Evolutionary conservation across 2,113 vertebrate species (phyloP).

Genomic region (Riparia riparia): DNA sequence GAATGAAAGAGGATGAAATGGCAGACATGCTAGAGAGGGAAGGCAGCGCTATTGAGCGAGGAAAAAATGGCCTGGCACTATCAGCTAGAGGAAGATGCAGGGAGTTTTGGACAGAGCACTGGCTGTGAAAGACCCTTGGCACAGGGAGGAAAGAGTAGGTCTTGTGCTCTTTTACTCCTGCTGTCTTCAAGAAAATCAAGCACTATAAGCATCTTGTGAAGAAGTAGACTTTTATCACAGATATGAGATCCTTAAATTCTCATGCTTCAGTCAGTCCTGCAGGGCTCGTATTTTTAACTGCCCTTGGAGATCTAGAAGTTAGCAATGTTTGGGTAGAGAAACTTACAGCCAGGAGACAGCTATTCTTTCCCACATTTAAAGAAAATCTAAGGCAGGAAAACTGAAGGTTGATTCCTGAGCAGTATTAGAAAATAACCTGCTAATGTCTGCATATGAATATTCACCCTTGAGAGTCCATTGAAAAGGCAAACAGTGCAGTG

Average conservation of each 20-base stretch:
- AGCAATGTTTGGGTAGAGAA: not conserved
- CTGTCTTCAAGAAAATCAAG: not conserved
- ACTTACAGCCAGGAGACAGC: not conserved
- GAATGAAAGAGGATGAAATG: not conserved
- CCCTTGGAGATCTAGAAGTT: not conserved
- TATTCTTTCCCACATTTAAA: not conserved
- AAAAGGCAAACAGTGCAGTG: not conserved
- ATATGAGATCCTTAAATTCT: not conserved
- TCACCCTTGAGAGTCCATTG: not conserved
- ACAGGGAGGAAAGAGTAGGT: not conserved
- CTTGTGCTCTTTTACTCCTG: not conserved
- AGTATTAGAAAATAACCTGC: not conserved
- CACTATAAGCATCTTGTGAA: not conserved
- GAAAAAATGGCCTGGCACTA: not conserved
- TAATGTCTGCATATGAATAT: accelerated
- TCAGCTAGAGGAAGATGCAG: not conserved
- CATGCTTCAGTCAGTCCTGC: not conserved
- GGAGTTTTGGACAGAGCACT: not conserved
- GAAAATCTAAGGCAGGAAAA: not conserved
- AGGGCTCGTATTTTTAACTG: not conserved
- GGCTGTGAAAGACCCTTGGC: not conserved
- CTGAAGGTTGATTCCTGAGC: not conserved
- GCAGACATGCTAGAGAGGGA: not conserved
- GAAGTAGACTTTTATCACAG: not conserved
- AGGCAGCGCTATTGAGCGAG: not conserved